Conservation (phyloP, 2,888 invertebrate species). For the Tiliacea aurago region DNA sequence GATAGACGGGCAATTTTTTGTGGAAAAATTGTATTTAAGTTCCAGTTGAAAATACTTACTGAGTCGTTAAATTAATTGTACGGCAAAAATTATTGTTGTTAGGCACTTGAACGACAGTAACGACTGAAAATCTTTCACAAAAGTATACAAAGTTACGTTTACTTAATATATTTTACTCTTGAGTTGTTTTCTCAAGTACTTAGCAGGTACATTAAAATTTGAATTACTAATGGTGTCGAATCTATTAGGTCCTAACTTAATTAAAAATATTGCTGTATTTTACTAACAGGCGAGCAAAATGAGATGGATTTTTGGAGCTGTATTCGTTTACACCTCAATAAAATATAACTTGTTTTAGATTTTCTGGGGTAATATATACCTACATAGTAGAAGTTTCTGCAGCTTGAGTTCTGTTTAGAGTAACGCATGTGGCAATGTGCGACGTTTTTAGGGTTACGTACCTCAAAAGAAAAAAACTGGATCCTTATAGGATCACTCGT, state of each 20-base stretch:
- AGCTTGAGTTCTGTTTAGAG: neutral
- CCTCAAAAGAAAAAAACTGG: no score
- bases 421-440: neutral
- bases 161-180: constrained; percentile 46
- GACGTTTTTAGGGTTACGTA: neutral
- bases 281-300: neutral
- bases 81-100: constrained; percentile 51
- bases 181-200: constrained; percentile 50
- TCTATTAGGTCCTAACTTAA: constrained; percentile 30
- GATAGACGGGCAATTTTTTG: constrained; percentile 44
- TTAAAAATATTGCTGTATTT: constrained; percentile 38
- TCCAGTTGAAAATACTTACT: constrained; percentile 44
- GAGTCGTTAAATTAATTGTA: constrained; percentile 57
- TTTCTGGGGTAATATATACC: neutral
- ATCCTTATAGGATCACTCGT: no score
- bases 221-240: constrained; percentile 50
- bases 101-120: constrained; percentile 37
- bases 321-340: neutral
- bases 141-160: constrained; percentile 44
- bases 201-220: constrained; percentile 48
- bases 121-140: constrained; percentile 42
- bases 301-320: neutral
- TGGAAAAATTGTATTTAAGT: constrained; percentile 45
- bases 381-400: neutral
- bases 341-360: neutral